These are phyloP conservation scores for Incurvaria masculella DNA, from an alignment of 2,888 invertebrate genomes.

Conservation along the genomic window DNA sequence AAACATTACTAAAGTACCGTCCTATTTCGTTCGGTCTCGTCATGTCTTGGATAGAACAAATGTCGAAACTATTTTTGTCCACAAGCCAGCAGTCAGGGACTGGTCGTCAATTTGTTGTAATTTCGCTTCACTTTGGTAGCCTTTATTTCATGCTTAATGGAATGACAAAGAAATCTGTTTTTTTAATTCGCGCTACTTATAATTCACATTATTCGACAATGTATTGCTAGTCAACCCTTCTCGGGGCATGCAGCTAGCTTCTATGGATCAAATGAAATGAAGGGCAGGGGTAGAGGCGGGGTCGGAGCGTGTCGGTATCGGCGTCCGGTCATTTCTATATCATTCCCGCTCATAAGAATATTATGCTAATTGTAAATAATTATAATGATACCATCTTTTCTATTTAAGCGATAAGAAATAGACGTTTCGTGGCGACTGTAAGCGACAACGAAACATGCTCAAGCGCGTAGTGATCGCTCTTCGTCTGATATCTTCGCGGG, in stretches of 20 bases:
- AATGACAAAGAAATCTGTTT: conserved; percentile 4
- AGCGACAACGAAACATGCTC: neutral
- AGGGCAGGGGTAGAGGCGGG: neutral
- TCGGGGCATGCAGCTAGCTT: conserved; percentile 28
- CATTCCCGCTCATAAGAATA: conserved; percentile 36
- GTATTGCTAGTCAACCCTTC: conserved; percentile 9
- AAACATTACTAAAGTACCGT: no score
- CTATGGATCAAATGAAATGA: no score
- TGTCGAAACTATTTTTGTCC: no score
- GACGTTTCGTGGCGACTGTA: neutral
- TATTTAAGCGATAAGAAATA: neutral
- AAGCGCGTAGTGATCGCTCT: neutral
- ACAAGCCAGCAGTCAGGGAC: no score
- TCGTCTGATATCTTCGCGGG: neutral
- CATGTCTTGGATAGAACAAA: no score
- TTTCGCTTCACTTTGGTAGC: no score
- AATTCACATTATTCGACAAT: conserved; percentile 9
- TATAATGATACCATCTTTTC: conserved; percentile 37
- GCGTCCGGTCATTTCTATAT: conserved; percentile 34
- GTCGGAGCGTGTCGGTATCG: neutral
- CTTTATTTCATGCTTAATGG: conserved; percentile 11
- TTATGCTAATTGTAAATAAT: conserved; percentile 29
- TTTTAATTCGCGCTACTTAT: conserved; percentile 11
- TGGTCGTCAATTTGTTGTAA: no score
- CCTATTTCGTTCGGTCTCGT: no score